Percentiles rank a stretch among this genome's conserved stretches.
Conservation (phyloP, 2,113 vertebrate genomes). For the Myrmophylax atrothorax region DNA sequence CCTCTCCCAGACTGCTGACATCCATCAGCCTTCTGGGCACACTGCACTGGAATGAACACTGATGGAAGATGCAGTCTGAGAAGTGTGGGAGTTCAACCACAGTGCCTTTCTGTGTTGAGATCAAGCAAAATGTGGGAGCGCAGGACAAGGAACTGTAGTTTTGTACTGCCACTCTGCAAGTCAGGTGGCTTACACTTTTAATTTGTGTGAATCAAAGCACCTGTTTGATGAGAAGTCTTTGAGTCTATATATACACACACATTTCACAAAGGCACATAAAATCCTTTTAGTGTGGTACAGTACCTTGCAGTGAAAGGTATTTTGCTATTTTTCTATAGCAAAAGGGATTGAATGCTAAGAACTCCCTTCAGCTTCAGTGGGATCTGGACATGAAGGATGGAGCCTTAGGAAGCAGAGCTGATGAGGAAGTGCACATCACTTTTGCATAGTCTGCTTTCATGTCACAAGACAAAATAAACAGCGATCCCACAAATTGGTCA, state of each 20-base stretch:
- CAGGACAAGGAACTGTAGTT: neutral
- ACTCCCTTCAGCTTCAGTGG: neutral
- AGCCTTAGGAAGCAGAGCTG: neutral
- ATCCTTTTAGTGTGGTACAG: neutral
- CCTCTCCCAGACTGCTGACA: neutral
- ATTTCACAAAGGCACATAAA: neutral
- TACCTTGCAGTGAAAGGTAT: neutral
- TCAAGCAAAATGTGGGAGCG: neutral
- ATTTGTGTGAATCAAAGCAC: neutral
- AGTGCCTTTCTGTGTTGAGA: neutral
- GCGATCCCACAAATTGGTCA: constrained; percentile 29
- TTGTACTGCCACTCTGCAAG: neutral
- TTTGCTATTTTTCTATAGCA: neutral
- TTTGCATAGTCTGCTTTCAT: neutral
- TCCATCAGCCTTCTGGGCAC: neutral
- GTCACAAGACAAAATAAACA: constrained; percentile 46
- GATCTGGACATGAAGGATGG: neutral
- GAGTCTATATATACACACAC: neutral
- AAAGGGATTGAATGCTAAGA: neutral
- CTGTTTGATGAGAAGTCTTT: neutral
- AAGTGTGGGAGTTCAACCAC: neutral
- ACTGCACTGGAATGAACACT: neutral
- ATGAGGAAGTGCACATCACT: neutral
- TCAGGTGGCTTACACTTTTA: neutral
- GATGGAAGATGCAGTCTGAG: neutral